Evolutionary conservation across 2,113 vertebrate species (phyloP), one percentile per base, ranked within the genome.

Genomic region (Prochilodus magdalenae): DNA sequence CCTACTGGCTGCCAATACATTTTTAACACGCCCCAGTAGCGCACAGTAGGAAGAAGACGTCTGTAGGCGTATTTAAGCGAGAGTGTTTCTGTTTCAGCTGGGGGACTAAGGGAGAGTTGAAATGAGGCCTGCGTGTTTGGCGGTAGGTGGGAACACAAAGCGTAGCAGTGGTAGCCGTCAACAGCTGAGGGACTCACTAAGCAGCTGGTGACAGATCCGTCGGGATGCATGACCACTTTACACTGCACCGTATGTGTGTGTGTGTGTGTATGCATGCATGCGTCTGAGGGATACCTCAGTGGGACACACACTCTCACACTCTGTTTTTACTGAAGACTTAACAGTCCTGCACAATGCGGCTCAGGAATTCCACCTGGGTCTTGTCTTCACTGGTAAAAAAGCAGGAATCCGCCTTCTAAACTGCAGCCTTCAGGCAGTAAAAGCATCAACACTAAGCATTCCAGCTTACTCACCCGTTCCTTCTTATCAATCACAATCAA

Each of bases 291-390:
- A 53, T 73, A 82, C 26, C 71, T 59, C 84, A 69, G 79, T 7
- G 75, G 84, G 27, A 76, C 81, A 75, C 70, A 83, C 53, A 69
- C 77, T 87, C 87, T 79, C 84, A 77, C 55, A 71, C 83, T 81
- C 82, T 92, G 90, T 94, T 94, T 93, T 93, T 87, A 92, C 90
- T 90, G 86, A 86, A 78, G 84, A 88, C 87, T 89, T 89, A 91
- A 82, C 77, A 70, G 22, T 82, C 79, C 73, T 79, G 62, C 79
- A 86, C 87, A 88, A 87, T 89, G 89, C 88, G 83, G 83, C 87
- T 90, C 84, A 90, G 90, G 88, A 93, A 94, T 94, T 91, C 87
- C 89, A 86, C 77, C 30, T 5, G 65, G 33, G 82, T 91, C 90
- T 86, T 90, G 89, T 90, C 88, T 80, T 92, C 89, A 90, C 89